Evolutionary conservation across 2,797 vertebrate species (phyloP), one percentile per base, ranked within the genome.

Genomic region (Aphelocoma californica): DNA sequence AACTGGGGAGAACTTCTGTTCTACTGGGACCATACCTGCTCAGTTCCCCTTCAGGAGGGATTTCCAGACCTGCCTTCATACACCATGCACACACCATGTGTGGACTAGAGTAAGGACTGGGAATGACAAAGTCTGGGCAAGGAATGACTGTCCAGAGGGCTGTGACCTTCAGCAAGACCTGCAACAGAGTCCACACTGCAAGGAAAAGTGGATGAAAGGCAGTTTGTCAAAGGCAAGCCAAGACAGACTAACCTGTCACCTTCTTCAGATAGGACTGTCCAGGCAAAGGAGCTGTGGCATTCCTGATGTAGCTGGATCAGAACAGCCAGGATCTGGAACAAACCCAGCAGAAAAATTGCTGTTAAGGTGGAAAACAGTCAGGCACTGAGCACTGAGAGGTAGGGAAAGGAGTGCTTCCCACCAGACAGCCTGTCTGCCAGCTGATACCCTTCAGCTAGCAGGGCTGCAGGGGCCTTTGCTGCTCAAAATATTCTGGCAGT

Each of bases 401-500:
- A 7, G 6, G 31, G 14, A 87, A 58, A 87, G n/a, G 20, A 66
- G 5, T 6, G 26, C 7, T 93, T 67, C 45, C 29, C 44, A 50
- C 24, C 19, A 5, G 9, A 7, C 42, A 88, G 54, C 5, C 61
- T 78, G 21, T 14, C 69, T 90, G 65, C 26, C 71, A 87, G 47
- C 54, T 91, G 74, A 15, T 32, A 12, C 32, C 24, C 38, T 81
- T 57, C 78, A 91, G 23, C 56, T 36, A 48, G 15, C 64, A 83
- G 19, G 28, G 25, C 86, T 92, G 47, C 51, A 86, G 64, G 5
- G 25, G 28, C 25, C 32, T 86, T 73, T 78, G 86, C 79, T 83
- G 82, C 80, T 93, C 42, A n/a, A 88, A 94, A 95, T 96, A 91
- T 38, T 90, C 69, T 95, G 90, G 69, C 85, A 86, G 56, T 64